phyloP scores from a whole-genome alignment of 2,113 vertebrate genomes.

The Heterotis niloticus region DNA sequence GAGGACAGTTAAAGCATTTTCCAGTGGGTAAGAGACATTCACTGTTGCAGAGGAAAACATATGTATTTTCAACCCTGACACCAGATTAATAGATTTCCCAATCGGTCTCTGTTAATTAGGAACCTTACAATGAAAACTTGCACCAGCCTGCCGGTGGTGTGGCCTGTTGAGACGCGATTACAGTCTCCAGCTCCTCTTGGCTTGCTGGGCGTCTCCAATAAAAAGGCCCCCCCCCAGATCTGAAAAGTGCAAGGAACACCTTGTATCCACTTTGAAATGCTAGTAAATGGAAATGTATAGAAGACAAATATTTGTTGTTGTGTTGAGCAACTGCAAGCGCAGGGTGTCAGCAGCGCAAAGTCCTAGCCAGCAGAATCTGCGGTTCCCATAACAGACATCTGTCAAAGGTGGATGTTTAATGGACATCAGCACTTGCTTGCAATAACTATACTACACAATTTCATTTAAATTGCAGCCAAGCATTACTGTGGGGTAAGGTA shows the following conservation, averaged over 20 bases:
- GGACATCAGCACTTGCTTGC: conserved; percentile 45
- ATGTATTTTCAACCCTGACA: conserved; percentile 50
- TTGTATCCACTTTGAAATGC: background rate
- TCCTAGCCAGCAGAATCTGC: background rate
- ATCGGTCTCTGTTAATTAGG: conserved; percentile 60
- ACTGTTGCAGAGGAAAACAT: conserved; percentile 40
- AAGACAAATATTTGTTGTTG: conserved; percentile 1
- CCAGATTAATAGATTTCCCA: conserved; percentile 47
- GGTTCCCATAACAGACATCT: background rate
- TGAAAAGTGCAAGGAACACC: conserved; percentile 18
- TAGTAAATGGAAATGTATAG: conserved; percentile 1
- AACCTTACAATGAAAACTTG: conserved; percentile 53
- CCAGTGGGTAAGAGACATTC: conserved; percentile 47
- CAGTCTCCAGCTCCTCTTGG: conserved; percentile 59
- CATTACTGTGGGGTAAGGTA: background rate
- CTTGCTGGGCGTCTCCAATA: conserved; percentile 48
- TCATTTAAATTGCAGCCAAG: too few relatives aligned
- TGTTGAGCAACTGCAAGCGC: background rate
- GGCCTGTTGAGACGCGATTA: conserved; percentile 65
- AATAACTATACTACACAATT: conserved; percentile 40
- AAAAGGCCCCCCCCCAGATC: conserved; percentile 44
- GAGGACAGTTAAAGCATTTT: conserved; percentile 47
- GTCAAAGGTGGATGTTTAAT: conserved; percentile 30
- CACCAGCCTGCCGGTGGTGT: conserved; percentile 58
- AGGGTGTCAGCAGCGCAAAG: background rate